Percentiles rank a stretch among this genome's conserved stretches.
phyloP scores from a whole-genome alignment of 2,888 invertebrate species.

The Leptopilina syphax region DNA sequence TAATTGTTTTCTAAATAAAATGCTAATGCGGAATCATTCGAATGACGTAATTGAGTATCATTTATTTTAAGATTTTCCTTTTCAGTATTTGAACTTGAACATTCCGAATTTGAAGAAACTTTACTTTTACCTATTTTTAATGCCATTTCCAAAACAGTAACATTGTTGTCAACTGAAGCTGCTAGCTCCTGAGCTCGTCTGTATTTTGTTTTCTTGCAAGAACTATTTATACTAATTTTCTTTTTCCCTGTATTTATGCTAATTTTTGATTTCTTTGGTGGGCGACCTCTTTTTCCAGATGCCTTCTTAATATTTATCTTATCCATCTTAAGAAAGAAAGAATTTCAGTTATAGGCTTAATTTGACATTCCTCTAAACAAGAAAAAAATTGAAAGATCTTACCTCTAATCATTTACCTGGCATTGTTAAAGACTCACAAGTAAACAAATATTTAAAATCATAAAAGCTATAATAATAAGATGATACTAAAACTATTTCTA shows the following conservation, averaged over 20 bases:
- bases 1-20: constrained; percentile 10
- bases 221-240: background rate
- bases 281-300: background rate
- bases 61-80: background rate
- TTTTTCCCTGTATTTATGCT: constrained; percentile 8
- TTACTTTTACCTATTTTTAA: background rate
- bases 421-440: too few species aligned
- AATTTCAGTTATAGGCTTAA: too few species aligned
- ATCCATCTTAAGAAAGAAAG: too few species aligned
- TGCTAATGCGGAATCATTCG: background rate
- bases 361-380: too few species aligned
- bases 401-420: too few species aligned
- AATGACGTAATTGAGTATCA: background rate
- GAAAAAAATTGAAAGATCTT: too few species aligned
- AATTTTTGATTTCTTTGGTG: background rate
- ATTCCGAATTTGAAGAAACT: background rate
- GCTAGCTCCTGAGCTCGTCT: background rate
- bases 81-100: background rate
- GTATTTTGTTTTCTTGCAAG: background rate
- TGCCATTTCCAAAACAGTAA: background rate
- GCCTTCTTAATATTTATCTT: too few species aligned
- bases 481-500: too few species aligned
- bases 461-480: too few species aligned
- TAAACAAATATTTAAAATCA: too few species aligned
- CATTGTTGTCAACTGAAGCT: background rate